These are phyloP conservation scores for Miniopterus natalensis DNA, from an alignment of 2,113 vertebrate species.

Conservation along the genomic window DNA sequence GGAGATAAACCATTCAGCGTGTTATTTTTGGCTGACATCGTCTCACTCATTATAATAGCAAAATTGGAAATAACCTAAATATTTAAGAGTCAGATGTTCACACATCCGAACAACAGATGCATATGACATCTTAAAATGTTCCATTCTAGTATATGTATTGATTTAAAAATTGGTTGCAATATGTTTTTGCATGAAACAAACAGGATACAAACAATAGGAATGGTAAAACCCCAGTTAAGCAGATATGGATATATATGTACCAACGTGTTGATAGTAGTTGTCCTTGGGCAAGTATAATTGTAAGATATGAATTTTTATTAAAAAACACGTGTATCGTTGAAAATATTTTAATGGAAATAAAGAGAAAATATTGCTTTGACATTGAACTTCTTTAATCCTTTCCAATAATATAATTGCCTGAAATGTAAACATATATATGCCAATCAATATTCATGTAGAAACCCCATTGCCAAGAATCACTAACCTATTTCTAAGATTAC, in stretches of 20 bases:
- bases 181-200: conserved; percentile 36
- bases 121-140: background rate
- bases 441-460: conserved; percentile 40
- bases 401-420: conserved; percentile 26
- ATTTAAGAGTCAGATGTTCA: conserved; percentile 30
- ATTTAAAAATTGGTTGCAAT: conserved; percentile 11
- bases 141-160: background rate
- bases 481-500: conserved; percentile 31
- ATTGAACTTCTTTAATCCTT: conserved; percentile 48
- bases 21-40: conserved; percentile 3
- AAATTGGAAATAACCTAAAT: conserved; percentile 53
- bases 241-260: background rate
- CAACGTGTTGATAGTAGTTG: background rate
- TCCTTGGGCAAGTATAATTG: background rate
- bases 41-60: conserved; percentile 15
- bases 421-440: conserved; percentile 42
- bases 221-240: background rate
- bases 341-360: conserved; percentile 41
- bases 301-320: conserved; percentile 19
- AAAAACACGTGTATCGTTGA: background rate
- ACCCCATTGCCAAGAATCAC: background rate
- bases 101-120: background rate
- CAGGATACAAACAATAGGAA: background rate
- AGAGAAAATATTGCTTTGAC: background rate
- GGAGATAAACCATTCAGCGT: background rate